These are phyloP conservation scores for Dichetophora obliterata DNA, from an alignment of 2,888 invertebrate species.

Conservation along the genomic window DNA sequence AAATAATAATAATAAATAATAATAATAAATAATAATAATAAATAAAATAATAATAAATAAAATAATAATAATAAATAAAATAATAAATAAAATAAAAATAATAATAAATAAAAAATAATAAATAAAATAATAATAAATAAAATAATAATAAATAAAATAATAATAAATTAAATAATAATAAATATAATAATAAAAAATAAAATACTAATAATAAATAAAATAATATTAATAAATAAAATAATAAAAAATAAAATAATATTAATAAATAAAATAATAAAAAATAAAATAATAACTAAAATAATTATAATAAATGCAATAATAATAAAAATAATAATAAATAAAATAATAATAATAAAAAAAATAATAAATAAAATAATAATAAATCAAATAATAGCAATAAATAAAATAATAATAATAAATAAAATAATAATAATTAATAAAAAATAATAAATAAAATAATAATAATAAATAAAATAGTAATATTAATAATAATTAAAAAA, in stretches of 20 bases:
- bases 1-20: no score
- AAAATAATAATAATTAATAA: constrained; percentile 37
- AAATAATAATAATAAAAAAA: neutral
- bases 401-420: constrained; percentile 19
- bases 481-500: no score
- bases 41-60: no score
- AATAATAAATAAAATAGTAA: no score
- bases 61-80: no score
- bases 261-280: neutral
- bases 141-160: neutral
- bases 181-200: neutral
- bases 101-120: neutral
- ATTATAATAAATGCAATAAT: neutral
- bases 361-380: neutral
- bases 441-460: neutral
- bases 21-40: no score
- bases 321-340: neutral
- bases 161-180: neutral
- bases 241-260: neutral
- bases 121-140: neutral
- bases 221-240: neutral
- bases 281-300: neutral
- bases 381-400: neutral
- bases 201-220: neutral
- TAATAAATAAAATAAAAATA: neutral